Evolutionary conservation across 2,113 vertebrate species (phyloP).

Genomic region (Rhinichthys klamathensis): DNA sequence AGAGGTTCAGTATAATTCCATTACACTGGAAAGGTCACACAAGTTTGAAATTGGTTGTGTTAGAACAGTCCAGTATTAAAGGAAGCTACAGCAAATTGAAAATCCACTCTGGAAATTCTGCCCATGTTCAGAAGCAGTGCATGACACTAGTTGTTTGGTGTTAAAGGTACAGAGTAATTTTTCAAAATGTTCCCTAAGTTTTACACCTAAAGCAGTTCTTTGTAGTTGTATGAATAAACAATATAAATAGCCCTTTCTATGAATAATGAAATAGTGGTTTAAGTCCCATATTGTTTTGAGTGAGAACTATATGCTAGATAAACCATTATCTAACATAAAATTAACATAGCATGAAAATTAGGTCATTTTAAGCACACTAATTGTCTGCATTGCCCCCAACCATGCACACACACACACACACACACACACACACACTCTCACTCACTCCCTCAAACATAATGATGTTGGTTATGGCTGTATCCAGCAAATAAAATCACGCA

Average conservation of each 20-base stretch:
- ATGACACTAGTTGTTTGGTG: background rate
- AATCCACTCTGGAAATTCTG: no score
- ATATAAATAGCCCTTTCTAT: background rate
- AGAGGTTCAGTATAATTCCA: background rate
- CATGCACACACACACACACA: background rate
- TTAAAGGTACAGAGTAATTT: background rate
- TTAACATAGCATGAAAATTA: background rate
- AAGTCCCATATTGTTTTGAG: background rate
- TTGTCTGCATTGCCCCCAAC: background rate
- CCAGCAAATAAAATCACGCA: background rate
- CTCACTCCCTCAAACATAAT: no score
- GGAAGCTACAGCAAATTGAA: background rate
- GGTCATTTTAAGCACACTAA: background rate
- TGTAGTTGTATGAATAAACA: background rate
- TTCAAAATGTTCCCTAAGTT: background rate
- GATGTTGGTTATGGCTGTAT: background rate
- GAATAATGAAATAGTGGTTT: background rate
- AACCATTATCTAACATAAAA: background rate
- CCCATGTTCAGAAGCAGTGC: background rate
- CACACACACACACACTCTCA: no score
- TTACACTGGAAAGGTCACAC: background rate
- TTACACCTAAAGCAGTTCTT: background rate
- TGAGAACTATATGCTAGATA: background rate
- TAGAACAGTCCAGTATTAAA: background rate
- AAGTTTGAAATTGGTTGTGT: background rate